Evolutionary conservation across 1,140 invertebrate species (phyloP).

Genomic region (Panulirus ornatus): DNA sequence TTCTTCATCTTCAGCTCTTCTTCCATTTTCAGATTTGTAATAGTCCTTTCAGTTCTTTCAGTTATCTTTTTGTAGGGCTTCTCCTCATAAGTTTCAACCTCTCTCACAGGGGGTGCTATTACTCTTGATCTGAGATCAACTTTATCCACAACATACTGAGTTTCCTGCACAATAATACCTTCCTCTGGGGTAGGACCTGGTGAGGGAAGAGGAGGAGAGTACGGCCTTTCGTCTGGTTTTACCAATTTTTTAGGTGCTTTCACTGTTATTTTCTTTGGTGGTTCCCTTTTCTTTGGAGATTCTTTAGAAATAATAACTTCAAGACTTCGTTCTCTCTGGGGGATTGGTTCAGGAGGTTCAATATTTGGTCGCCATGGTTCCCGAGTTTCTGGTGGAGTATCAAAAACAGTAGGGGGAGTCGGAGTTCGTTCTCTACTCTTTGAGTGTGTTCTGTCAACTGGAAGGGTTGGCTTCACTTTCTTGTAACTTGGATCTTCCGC

Average conservation of each 20-base stretch:
- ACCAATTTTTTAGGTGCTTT: background rate
- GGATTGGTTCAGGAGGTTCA: conserved; percentile 79
- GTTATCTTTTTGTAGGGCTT: conserved; percentile 63
- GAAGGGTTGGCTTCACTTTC: conserved; percentile 58
- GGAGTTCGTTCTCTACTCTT: conserved; percentile 77
- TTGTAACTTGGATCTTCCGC: conserved; percentile 63
- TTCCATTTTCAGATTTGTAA: conserved; percentile 52
- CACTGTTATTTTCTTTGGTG: conserved; percentile 25
- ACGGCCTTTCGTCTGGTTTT: conserved; percentile 6
- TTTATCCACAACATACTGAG: conserved; percentile 57
- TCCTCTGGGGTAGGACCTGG: conserved; percentile 65
- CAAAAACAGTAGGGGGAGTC: conserved; percentile 82
- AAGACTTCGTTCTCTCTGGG: conserved; percentile 21
- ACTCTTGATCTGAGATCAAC: conserved; percentile 57
- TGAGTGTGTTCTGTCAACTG: conserved; percentile 69
- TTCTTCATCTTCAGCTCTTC: conserved; percentile 64
- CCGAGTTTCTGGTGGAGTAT: conserved; percentile 79
- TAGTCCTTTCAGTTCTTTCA: conserved; percentile 64
- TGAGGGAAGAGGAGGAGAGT: conserved; percentile 57
- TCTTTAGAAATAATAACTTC: conserved; percentile 56
- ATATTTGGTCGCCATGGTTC: conserved; percentile 81
- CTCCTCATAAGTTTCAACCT: conserved; percentile 48
- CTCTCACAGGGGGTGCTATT: conserved; percentile 34
- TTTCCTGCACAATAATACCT: conserved; percentile 62
- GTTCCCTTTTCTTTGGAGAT: conserved; percentile 40